Conservation (phyloP, 2,797 vertebrate genomes). For the Notolabrus celidotus region DNA sequence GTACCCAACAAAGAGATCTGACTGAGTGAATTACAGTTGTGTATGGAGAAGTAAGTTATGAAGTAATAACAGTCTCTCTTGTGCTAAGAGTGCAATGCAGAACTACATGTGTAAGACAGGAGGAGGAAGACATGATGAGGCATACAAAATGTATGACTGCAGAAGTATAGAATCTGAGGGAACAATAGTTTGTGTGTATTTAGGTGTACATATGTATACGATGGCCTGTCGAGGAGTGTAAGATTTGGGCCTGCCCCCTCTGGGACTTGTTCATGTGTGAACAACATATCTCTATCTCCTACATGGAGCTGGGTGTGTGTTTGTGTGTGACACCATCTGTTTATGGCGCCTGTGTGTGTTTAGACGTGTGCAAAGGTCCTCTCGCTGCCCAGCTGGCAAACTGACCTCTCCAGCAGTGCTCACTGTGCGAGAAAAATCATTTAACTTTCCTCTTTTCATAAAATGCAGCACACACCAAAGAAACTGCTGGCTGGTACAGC, state of each 20-base stretch:
- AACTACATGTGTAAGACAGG: background rate
- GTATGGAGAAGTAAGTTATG: constrained; percentile 19
- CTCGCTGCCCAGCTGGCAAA: constrained; percentile 61
- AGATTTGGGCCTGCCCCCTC: constrained; percentile 22
- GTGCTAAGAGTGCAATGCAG: background rate
- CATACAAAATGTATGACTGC: background rate
- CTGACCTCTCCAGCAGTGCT: constrained; percentile 55
- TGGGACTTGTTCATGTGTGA: constrained; percentile 46
- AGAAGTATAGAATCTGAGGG: background rate
- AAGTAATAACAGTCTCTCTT: constrained; percentile 1
- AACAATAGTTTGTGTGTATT: constrained; percentile 7
- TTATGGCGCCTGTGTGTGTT: constrained; percentile 55
- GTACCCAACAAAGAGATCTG: background rate
- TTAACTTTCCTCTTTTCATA: constrained; percentile 20
- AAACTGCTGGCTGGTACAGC: constrained; percentile 1
- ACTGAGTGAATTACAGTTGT: constrained; percentile 10
- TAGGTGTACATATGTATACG: background rate
- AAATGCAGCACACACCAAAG: background rate
- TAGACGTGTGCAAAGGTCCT: constrained; percentile 69
- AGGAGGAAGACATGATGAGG: background rate
- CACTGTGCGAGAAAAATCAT: constrained; percentile 17
- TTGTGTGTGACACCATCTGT: constrained; percentile 61
- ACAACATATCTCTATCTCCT: constrained; percentile 34
- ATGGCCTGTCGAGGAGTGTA: constrained; percentile 13
- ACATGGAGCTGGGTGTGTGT: constrained; percentile 3